These are phyloP conservation scores for Pteromalus puparum DNA, from an alignment of 1,140 invertebrate genomes.

Conservation along the genomic window DNA sequence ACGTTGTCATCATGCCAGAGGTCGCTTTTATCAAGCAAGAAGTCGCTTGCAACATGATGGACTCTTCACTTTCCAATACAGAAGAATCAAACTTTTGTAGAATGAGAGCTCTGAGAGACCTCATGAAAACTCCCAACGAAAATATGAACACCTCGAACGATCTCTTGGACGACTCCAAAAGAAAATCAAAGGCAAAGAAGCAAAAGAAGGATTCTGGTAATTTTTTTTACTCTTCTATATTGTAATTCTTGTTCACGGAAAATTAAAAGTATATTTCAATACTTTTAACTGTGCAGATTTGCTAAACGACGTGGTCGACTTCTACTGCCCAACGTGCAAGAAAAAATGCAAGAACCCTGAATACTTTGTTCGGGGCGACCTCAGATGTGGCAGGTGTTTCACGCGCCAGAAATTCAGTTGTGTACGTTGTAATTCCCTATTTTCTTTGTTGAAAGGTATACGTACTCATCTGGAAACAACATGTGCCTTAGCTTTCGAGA, in stretches of 20 bases:
- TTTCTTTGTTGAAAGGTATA: background rate
- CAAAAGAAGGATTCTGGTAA: background rate
- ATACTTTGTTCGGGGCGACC: background rate
- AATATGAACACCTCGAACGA: background rate
- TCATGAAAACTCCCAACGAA: background rate
- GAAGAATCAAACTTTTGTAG: background rate
- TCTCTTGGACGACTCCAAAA: too few species aligned
- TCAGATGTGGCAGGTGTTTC: background rate
- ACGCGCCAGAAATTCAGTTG: background rate
- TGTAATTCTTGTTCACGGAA: background rate
- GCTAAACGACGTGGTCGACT: background rate
- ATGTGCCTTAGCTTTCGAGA: background rate
- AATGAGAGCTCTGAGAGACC: background rate
- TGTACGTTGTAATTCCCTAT: background rate
- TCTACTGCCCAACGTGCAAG: background rate
- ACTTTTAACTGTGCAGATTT: background rate
- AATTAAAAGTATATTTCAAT: background rate
- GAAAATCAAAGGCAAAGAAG: background rate
- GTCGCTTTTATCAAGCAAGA: background rate
- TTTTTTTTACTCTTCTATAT: background rate
- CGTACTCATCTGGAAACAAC: background rate
- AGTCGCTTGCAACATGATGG: background rate
- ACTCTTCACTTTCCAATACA: background rate
- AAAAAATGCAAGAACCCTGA: background rate
- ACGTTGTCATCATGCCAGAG: background rate